Evolutionary conservation across 2,113 vertebrate species (phyloP).

Genomic region (Tyto alba): DNA sequence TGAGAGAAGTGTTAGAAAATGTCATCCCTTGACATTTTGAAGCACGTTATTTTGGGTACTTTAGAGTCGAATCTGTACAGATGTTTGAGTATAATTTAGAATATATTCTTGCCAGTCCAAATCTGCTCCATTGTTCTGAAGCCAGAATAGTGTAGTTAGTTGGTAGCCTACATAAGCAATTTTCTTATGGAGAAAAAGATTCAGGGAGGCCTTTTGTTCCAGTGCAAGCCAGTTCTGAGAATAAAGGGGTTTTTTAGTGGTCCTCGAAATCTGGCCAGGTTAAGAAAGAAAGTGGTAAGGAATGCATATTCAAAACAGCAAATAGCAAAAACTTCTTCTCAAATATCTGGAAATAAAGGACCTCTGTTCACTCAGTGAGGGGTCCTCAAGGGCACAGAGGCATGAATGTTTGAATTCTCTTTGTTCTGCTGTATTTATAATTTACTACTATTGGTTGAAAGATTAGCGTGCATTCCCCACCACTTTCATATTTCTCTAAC

Average conservation of each 20-base stretch:
- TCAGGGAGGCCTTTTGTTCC: not conserved
- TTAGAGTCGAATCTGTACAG: not conserved
- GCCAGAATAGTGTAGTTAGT: not conserved
- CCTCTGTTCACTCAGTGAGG: constrained; percentile 51
- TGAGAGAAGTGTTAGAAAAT: constrained; percentile 33
- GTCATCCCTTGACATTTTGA: constrained; percentile 26
- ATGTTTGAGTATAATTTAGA: constrained; percentile 36
- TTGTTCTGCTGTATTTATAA: constrained; percentile 67
- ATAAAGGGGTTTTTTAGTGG: not conserved
- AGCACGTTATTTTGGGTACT: constrained; percentile 41
- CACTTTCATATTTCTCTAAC: not conserved
- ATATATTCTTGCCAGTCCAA: not conserved
- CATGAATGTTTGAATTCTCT: constrained; percentile 49
- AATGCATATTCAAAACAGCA: not conserved
- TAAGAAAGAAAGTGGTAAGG: not conserved
- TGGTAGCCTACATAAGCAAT: not conserved
- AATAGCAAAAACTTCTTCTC: not conserved
- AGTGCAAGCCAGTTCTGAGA: not conserved
- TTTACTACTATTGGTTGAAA: constrained; percentile 58
- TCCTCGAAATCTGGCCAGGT: not conserved
- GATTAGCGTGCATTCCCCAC: not conserved
- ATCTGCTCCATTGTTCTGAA: not conserved
- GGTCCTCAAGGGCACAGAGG: not conserved
- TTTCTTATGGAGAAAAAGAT: not conserved
- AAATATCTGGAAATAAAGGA: constrained; percentile 66